Percentiles rank a stretch among this genome's conserved stretches.
phyloP scores from a whole-genome alignment of 2,113 vertebrate species.

The Nycticebus coucang region DNA sequence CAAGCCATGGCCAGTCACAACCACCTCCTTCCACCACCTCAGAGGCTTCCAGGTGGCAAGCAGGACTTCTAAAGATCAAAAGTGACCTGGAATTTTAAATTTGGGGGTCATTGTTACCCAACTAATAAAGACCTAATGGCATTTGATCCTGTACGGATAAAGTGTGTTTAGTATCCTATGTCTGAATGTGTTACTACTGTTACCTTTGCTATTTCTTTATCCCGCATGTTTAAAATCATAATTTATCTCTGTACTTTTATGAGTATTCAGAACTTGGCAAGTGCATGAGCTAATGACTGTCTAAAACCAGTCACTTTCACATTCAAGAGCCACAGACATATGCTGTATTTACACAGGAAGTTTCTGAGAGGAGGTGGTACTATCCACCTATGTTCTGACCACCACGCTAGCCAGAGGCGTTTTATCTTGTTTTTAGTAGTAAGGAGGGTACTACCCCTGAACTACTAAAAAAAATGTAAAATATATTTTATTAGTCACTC shows the following conservation, averaged over 20 bases:
- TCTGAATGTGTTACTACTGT: neutral
- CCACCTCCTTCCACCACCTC: neutral
- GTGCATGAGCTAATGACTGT: neutral
- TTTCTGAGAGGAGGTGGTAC: neutral
- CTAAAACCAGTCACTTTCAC: neutral
- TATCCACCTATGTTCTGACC: neutral
- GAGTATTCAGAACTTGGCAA: neutral
- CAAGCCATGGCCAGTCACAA: too few relatives aligned
- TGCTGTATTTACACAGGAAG: too few relatives aligned
- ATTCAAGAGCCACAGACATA: neutral
- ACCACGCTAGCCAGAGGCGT: neutral
- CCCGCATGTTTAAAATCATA: neutral
- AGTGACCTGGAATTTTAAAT: neutral
- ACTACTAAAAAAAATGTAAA: neutral
- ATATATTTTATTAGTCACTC: neutral
- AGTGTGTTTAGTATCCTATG: neutral
- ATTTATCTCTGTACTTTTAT: neutral
- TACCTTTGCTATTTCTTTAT: neutral
- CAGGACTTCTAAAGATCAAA: neutral
- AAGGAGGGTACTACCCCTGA: neutral
- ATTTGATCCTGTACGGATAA: neutral
- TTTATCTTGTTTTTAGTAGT: neutral
- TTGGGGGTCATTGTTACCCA: neutral
- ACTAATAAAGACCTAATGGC: neutral
- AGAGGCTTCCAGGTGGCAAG: neutral